phyloP scores from a whole-genome alignment of 2,797 vertebrate genomes.

The Pelochelys cantorii region DNA sequence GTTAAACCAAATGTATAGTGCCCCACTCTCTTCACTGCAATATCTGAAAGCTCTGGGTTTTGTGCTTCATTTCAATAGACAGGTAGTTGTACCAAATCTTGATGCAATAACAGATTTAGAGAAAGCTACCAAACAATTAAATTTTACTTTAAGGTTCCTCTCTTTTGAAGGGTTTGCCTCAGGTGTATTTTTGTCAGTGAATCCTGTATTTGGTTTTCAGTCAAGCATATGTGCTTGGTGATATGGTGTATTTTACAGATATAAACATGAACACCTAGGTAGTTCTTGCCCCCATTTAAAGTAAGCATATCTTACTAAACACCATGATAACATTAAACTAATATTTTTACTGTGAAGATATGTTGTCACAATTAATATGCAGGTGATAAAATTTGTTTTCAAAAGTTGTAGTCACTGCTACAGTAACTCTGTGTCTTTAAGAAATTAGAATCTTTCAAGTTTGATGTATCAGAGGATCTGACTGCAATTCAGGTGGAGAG shows the following conservation, averaged over 20 bases:
- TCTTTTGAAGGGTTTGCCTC: not conserved
- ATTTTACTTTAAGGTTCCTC: not conserved
- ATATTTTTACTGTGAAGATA: not conserved
- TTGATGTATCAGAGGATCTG: not conserved
- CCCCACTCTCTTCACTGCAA: constrained; percentile 1
- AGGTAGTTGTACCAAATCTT: not conserved
- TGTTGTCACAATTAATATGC: not conserved
- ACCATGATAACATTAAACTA: not conserved
- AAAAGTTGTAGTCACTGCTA: not conserved
- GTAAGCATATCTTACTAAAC: not conserved
- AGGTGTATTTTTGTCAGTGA: not conserved
- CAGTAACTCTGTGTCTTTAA: not conserved
- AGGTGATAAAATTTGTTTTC: constrained; percentile 29
- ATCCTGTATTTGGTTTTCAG: not conserved
- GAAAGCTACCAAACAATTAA: constrained; percentile 4
- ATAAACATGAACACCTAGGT: not conserved
- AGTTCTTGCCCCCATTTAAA: not conserved
- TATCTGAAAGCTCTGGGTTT: not conserved
- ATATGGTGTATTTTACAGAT: constrained; percentile 11
- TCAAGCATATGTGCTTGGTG: constrained; percentile 49
- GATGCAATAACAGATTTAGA: not conserved
- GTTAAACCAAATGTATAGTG: not conserved
- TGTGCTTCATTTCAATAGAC: not conserved
- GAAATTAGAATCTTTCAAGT: accelerated
- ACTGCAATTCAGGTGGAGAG: not conserved